These are phyloP conservation scores for Melanerpes formicivorus DNA, from an alignment of 2,113 vertebrate genomes.

Conservation along the genomic window DNA sequence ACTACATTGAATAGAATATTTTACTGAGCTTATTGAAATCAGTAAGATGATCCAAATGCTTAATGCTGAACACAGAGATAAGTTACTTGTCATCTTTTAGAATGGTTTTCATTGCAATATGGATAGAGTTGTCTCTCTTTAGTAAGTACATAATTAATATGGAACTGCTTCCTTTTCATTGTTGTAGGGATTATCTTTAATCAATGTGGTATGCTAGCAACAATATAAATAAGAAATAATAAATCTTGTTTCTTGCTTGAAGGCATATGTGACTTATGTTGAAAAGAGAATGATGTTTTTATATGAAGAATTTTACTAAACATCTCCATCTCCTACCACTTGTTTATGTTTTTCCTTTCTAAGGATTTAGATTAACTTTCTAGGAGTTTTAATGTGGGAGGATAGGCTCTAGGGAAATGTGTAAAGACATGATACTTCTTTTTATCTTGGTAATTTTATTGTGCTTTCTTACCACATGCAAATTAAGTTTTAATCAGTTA, in stretches of 20 bases:
- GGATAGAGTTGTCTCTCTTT: not conserved
- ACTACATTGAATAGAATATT: not conserved
- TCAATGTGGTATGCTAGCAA: not conserved
- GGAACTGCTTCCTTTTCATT: not conserved
- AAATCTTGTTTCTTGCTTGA: constrained; percentile 4
- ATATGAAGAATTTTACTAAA: not conserved
- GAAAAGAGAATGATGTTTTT: not conserved
- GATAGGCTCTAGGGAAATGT: not conserved
- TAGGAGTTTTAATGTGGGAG: not conserved
- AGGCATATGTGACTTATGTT: not conserved
- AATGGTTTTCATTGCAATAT: not conserved
- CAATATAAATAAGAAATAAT: constrained; percentile 13
- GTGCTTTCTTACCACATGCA: not conserved
- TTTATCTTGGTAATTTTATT: constrained; percentile 5
- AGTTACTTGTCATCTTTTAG: not conserved
- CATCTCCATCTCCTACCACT: not conserved
- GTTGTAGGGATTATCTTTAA: constrained; percentile 18
- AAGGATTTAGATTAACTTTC: not conserved
- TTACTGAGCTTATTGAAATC: not conserved
- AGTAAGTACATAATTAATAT: constrained; percentile 8
- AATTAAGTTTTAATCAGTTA: not conserved
- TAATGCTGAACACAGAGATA: not conserved
- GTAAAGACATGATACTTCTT: not conserved
- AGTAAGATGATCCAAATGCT: not conserved
- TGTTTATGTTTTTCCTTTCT: not conserved